Conservation (phyloP, 2,888 invertebrate genomes). For the Anthophora plumipes region DNA sequence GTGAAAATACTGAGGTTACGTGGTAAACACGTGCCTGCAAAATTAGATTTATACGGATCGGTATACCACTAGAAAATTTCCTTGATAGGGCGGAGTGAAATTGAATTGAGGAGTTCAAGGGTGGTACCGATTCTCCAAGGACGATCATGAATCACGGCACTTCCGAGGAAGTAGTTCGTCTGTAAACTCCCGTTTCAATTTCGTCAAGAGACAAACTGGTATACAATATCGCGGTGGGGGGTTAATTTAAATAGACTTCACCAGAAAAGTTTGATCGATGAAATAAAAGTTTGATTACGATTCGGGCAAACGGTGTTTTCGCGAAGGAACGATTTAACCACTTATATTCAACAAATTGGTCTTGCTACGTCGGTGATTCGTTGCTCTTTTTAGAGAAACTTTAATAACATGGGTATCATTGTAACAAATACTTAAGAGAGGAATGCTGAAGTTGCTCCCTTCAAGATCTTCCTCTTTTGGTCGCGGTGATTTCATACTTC, state of each 20-base stretch:
- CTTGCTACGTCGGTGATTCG: background rate
- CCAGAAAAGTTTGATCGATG: slow-evolving; percentile 62
- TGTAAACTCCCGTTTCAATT: slow-evolving; percentile 48
- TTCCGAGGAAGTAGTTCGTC: slow-evolving; percentile 33
- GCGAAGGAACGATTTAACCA: slow-evolving; percentile 4
- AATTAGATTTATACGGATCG: slow-evolving; percentile 16
- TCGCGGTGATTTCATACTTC: slow-evolving; percentile 14
- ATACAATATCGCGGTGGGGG: background rate
- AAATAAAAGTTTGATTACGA: slow-evolving; percentile 36
- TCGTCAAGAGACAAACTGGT: slow-evolving; percentile 22
- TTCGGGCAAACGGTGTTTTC: background rate
- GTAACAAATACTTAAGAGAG: background rate
- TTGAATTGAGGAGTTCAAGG: slow-evolving; percentile 51
- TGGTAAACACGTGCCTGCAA: background rate
- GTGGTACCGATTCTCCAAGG: slow-evolving; percentile 44
- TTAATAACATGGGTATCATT: slow-evolving; percentile 20
- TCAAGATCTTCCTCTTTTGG: background rate
- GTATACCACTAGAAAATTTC: slow-evolving; percentile 5
- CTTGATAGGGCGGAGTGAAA: slow-evolving; percentile 31
- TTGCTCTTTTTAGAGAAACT: slow-evolving; percentile 4
- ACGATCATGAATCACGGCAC: slow-evolving; percentile 43
- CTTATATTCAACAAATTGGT: slow-evolving; percentile 4
- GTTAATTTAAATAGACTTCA: slow-evolving; percentile 43
- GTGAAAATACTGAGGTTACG: background rate
- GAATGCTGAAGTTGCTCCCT: background rate